A percentile compares a stretch with the other conserved stretches of the same genome.
These are phyloP conservation scores for Pungitius pungitius DNA, from an alignment of 2,113 vertebrate genomes.

Conservation along the genomic window DNA sequence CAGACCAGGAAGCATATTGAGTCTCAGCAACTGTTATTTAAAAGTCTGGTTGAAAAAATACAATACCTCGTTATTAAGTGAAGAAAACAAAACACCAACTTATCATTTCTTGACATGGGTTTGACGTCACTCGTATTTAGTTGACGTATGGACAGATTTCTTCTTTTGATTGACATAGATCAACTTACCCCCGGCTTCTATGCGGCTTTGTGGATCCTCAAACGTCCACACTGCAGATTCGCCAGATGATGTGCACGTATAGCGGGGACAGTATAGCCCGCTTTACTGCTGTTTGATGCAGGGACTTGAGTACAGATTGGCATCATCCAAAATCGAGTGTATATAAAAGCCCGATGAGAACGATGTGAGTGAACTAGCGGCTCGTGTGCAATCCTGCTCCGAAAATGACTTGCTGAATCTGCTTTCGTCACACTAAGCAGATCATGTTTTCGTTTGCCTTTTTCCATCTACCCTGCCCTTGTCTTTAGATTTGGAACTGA, in stretches of 20 bases:
- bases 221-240: not conserved
- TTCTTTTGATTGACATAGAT: not conserved
- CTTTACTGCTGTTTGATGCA: not conserved
- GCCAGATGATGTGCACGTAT: not conserved
- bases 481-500: slow-evolving; percentile 4
- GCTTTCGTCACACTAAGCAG: not conserved
- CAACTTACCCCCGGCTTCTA: not conserved
- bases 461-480: not conserved
- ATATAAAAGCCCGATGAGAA: not conserved
- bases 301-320: not conserved
- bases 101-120: not conserved
- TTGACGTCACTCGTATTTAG: not conserved
- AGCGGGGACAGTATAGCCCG: not conserved
- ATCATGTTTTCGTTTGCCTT: not conserved
- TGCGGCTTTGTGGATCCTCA: not conserved
- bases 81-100: not conserved
- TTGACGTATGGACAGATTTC: not conserved
- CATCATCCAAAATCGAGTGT: not conserved
- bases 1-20: slow-evolving; percentile 4
- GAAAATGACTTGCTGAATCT: not conserved
- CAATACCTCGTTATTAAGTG: not conserved
- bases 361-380: not conserved
- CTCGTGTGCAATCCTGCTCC: not conserved
- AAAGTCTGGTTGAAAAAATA: not conserved
- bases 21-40: not conserved